Conservation (phyloP, 2,888 invertebrate genomes). For the Metellina segmentata region DNA sequence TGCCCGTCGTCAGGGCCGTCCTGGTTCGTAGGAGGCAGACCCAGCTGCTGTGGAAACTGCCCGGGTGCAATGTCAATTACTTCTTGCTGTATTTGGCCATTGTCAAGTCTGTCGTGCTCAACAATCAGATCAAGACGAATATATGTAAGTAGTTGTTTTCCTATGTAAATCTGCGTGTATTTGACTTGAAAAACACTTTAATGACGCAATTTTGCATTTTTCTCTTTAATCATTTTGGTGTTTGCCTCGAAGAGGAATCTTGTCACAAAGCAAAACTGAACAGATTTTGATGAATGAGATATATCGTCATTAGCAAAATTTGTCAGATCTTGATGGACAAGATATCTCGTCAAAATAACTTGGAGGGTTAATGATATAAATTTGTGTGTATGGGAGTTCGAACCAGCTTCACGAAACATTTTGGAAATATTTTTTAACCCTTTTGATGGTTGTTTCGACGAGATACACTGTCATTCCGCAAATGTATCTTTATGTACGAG, state of each 20-base stretch:
- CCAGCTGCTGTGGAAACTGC: constrained; percentile 63
- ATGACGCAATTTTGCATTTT: no score
- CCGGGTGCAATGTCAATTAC: constrained; percentile 69
- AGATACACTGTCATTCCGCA: no score
- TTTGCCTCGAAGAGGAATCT: background rate
- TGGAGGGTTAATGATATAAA: no score
- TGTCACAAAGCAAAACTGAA: no score
- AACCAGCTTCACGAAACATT: no score
- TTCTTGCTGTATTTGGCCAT: constrained; percentile 62
- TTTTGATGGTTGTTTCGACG: background rate
- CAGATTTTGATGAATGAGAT: no score
- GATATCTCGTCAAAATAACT: no score
- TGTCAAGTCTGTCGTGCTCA: constrained; percentile 44
- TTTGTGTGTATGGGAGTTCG: no score
- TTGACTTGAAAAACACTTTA: background rate
- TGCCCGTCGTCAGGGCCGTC: background rate
- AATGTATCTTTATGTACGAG: background rate
- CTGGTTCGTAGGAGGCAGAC: constrained; percentile 36
- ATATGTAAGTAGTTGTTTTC: constrained; percentile 53
- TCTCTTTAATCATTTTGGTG: no score
- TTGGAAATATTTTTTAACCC: no score
- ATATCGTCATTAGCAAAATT: no score
- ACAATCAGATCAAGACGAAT: constrained; percentile 70
- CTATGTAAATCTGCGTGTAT: background rate
- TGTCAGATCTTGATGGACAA: no score